Evolutionary conservation across 92 coral and sea anemone genomes (phyloP), one percentile per base, ranked within the genome.

Genomic region (Zoanthus sansibaricus): DNA sequence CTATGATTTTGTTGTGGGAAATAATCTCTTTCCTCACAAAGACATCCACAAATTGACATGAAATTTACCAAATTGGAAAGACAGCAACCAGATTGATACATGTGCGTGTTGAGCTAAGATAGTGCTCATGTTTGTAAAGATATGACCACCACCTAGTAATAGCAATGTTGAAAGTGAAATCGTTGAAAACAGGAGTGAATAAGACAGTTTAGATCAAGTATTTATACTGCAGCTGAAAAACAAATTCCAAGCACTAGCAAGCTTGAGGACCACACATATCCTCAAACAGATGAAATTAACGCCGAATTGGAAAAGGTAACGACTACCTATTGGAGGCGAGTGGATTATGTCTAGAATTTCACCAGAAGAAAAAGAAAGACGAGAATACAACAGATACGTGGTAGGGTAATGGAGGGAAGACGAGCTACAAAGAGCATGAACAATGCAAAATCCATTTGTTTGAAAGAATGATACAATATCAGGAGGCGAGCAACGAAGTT

Each of bases 331-430:
- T 16, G 44, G 37, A 77, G 11, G 62, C 82, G 20, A 77, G 69
- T 44, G 67, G 51, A 77, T 12, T 33, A 48, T 77, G 67, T 66
- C 66, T 77, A n/a, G 67, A 42, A 49, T 9, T 15, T 18, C 31
- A 77, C 15, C 64, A 30, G 20, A 18, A 14, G 20, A 48, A 52
- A 18, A 77, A 42, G 32, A 44, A 49, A 45, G 68, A 44, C 0
- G 18, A 44, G 33, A 49, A 13, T 30, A 79, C 71, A 79, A 31
- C 84, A 79, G 84, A 49, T 47, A 70, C 78, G 4, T 83, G 77
- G 62, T 47, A 83, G 46, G 25, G 78, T 2, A 7, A 83, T 48
- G 6, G 64, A 83, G 62, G 61, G 48, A 47, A 83, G 62, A 17
- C 67, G 78, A 73, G 61, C 16, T 55, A 55, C n/a, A 44, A 82